Evolutionary conservation across 2,888 invertebrate species (phyloP).

Genomic region (Itoplectis maculator): DNA sequence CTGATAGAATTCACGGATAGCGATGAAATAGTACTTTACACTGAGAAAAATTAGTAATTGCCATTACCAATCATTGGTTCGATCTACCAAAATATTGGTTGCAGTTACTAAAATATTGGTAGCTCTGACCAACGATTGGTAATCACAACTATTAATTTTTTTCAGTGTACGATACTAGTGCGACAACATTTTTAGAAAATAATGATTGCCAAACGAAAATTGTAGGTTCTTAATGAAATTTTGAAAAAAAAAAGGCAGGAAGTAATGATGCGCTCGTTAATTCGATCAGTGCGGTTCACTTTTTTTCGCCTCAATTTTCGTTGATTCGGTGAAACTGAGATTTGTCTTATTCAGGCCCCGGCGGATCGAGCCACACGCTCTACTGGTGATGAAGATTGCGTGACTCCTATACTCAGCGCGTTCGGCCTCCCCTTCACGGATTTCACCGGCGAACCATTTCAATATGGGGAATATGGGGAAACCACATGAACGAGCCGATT

Average conservation of each 20-base stretch:
- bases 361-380: constrained; percentile 69
- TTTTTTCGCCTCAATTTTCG: not conserved
- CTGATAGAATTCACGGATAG: too few relatives aligned
- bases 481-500: not conserved
- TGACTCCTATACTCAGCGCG: not conserved
- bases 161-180: too few relatives aligned
- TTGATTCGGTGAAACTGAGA: not conserved
- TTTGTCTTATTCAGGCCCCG: constrained; percentile 55
- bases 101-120: too few relatives aligned
- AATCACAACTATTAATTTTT: too few relatives aligned
- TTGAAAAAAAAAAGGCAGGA: not conserved
- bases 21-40: too few relatives aligned
- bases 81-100: too few relatives aligned
- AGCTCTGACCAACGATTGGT: too few relatives aligned
- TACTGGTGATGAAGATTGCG: constrained; percentile 64
- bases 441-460: not conserved
- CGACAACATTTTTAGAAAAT: not conserved
- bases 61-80: too few relatives aligned
- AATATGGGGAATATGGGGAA: constrained; percentile 1
- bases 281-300: not conserved
- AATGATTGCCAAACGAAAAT: not conserved
- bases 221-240: too few relatives aligned
- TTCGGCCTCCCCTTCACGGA: not conserved
- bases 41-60: too few relatives aligned
- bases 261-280: not conserved